Conservation (phyloP, 2,113 vertebrate species). For the Hypocryptadius cinnamomeus region DNA sequence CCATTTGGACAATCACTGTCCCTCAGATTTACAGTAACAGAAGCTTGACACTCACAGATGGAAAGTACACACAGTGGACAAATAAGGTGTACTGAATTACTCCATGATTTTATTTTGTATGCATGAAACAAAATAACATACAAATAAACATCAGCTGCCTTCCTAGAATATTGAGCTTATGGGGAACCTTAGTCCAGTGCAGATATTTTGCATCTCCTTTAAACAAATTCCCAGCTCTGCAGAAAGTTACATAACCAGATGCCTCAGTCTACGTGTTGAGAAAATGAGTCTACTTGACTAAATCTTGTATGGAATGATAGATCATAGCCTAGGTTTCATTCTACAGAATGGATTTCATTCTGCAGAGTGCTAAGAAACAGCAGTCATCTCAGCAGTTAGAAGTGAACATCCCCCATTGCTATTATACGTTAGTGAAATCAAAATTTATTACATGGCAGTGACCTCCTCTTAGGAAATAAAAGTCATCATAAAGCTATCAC, state of each 20-base stretch:
- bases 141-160: neutral
- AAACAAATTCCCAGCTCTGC: neutral
- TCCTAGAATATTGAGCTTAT: neutral
- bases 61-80: neutral
- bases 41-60: neutral
- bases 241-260: neutral
- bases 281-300: neutral
- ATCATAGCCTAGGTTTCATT: neutral
- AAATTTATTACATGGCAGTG: neutral
- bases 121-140: neutral
- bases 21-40: neutral
- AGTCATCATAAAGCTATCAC: neutral
- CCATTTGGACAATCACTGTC: neutral
- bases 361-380: neutral
- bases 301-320: neutral
- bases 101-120: neutral
- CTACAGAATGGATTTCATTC: neutral
- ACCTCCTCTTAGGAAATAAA: neutral
- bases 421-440: neutral
- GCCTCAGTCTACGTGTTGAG: fast-evolving
- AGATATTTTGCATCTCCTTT: neutral
- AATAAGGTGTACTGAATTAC: neutral
- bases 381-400: neutral
- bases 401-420: neutral
- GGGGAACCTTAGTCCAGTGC: too few relatives aligned